phyloP scores from a whole-genome alignment of 1,140 invertebrate species.

The Habropoda laboriosa region DNA sequence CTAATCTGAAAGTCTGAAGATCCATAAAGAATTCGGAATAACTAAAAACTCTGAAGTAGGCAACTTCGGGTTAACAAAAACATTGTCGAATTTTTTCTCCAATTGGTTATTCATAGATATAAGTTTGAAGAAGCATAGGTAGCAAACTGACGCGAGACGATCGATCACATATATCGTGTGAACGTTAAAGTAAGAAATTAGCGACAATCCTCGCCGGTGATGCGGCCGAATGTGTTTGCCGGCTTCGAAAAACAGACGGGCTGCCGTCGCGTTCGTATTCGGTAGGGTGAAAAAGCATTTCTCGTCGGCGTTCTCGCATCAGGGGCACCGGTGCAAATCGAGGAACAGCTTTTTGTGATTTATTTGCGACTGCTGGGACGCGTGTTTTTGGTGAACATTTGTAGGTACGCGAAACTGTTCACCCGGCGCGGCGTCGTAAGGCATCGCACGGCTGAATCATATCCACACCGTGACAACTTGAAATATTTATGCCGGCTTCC shows the following conservation, averaged over 20 bases:
- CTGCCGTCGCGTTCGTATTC: not conserved
- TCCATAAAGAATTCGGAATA: too few relatives aligned
- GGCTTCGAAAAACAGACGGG: not conserved
- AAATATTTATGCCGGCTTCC: slow-evolving; percentile 43
- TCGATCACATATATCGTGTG: too few relatives aligned
- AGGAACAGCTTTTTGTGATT: slow-evolving; percentile 10
- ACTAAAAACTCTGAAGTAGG: too few relatives aligned
- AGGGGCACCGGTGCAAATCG: slow-evolving; percentile 1
- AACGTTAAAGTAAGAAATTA: too few relatives aligned
- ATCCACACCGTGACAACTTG: slow-evolving; percentile 23
- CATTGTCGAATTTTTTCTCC: too few relatives aligned
- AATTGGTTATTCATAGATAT: too few relatives aligned
- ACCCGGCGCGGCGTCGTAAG: slow-evolving; percentile 2
- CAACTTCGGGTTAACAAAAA: too few relatives aligned
- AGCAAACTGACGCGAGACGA: too few relatives aligned
- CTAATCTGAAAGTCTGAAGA: too few relatives aligned
- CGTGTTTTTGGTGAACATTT: slow-evolving; percentile 10
- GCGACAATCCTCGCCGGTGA: too few relatives aligned
- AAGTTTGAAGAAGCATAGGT: too few relatives aligned
- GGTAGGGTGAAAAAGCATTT: not conserved
- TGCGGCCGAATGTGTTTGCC: too few relatives aligned
- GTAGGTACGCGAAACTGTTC: slow-evolving; percentile 3
- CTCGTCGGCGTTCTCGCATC: not conserved
- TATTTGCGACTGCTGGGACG: slow-evolving; percentile 5
- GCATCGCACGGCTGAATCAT: slow-evolving; percentile 21